Base-by-base conservation (phyloP, 2,888 invertebrate genomes). In the Synergus umbraculus region DNA sequence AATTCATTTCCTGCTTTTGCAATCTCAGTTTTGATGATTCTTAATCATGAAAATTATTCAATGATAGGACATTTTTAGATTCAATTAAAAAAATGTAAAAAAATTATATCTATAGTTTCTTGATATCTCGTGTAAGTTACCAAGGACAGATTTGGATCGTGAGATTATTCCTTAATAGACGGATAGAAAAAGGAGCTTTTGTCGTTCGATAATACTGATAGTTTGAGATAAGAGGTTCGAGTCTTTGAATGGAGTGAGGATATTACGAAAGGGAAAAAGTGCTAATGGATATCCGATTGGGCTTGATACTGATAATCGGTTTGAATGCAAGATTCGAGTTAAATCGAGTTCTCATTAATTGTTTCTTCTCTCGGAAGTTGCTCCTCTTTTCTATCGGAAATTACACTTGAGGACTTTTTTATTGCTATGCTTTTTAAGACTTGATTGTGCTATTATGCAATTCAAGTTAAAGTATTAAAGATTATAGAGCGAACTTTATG, bases 1-100 rank as follows among this genome's bases (percentile, higher is more conserved):
- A 81, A 84, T 85, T 84, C 83, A 84, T 85, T 85, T 82, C 80
- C 79, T 82, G 82, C 81, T 83, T 81, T 78, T 64, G 63, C 79
- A 49, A 78, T 78, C 22, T 77, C 43, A 58, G 43, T 8, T 41
- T 67, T 41, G 77, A 60, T 76, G 80, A 83, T 80, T 78, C 76
- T 81, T 78, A 81, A 80, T 80, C 81, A 73, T 73, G 37, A 73
- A n/a, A 54, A 54, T 54, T 15, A 54, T 54, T 73, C 5, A 37
- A 9, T 54, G 49, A 37, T 54, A 54, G n/a, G 9, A 4, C 10
- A 37, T 54, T 73, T 37, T 54, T 54, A 73, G n/a, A 4, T 46
- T 12, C 9, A 0, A n/a, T 73, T 18, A 10, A 10, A 60, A 54
- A 54, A 54, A 54, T 18, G 60, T 29, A 29, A 4, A 12, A 8